These are phyloP conservation scores for Trimorus sp. DNA, from an alignment of 2,888 invertebrate species.

Conservation along the genomic window DNA sequence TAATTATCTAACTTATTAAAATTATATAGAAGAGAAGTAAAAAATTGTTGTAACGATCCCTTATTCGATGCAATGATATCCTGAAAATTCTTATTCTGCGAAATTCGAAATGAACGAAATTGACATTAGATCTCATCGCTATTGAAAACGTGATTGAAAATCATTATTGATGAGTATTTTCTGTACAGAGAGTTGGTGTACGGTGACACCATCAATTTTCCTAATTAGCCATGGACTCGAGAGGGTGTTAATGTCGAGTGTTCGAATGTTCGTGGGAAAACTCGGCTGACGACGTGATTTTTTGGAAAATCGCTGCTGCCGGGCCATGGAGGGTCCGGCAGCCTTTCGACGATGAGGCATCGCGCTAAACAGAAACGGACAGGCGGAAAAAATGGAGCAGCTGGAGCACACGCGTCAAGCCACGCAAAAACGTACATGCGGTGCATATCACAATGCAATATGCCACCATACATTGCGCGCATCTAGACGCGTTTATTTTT, in stretches of 20 bases:
- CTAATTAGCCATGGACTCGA: constrained; percentile 41
- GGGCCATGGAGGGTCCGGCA: constrained; percentile 47
- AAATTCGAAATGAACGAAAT: too few species aligned
- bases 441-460: constrained; percentile 48
- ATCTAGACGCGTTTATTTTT: constrained; percentile 9
- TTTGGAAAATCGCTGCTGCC: constrained; percentile 26
- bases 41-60: too few species aligned
- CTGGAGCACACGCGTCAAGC: constrained; percentile 80
- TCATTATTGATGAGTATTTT: constrained; percentile 31
- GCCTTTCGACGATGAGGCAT: constrained; percentile 33
- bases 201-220: constrained; percentile 45
- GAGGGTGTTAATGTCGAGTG: constrained; percentile 31
- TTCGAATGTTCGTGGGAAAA: constrained; percentile 29
- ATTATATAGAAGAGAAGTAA: too few species aligned
- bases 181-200: constrained; percentile 23
- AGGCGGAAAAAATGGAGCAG: constrained; percentile 77
- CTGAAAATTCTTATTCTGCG: too few species aligned
- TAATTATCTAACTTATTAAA: too few species aligned
- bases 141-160: not conserved
- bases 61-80: too few species aligned
- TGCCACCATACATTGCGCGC: constrained; percentile 40
- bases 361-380: constrained; percentile 52
- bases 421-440: constrained; percentile 48
- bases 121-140: too few species aligned
- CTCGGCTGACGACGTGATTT: constrained; percentile 29